phyloP scores from a whole-genome alignment of 2,888 invertebrate species.

The Encarsia formosa region DNA sequence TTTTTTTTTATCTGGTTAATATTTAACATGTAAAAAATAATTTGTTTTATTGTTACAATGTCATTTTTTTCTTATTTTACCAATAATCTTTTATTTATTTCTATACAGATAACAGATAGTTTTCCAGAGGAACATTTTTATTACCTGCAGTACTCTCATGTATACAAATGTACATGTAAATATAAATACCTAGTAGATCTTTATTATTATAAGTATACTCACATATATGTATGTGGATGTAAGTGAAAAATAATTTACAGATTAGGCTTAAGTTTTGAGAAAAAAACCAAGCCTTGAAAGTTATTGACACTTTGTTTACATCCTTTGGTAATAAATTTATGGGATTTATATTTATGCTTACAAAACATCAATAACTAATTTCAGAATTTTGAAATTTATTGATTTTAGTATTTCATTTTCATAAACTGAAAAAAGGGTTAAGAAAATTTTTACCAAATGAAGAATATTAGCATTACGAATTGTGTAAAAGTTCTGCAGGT shows the following conservation, averaged over 20 bases:
- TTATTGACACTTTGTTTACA: conserved; percentile 24
- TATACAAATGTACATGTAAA: conserved; percentile 28
- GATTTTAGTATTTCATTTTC: conserved; percentile 12
- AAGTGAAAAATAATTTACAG: conserved; percentile 18
- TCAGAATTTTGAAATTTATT: no score
- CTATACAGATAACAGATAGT: conserved; percentile 51
- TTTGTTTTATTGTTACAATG: no score
- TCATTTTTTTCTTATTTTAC: conserved; percentile 35
- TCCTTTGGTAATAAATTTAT: no score
- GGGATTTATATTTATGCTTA: no score
- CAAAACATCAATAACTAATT: no score
- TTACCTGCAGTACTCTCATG: conserved; percentile 45
- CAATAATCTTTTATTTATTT: conserved; percentile 49
- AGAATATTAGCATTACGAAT: conserved; percentile 16
- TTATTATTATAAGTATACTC: conserved; percentile 25
- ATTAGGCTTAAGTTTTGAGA: conserved; percentile 23
- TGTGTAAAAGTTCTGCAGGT: conserved; percentile 16
- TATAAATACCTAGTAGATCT: conserved; percentile 15
- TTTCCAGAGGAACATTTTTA: conserved; percentile 49
- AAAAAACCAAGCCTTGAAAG: conserved; percentile 21
- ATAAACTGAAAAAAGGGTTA: conserved; percentile 8
- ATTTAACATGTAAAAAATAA: no score
- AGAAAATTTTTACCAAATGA: conserved; percentile 14
- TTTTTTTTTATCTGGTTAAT: no score
- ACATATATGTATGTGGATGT: conserved; percentile 27